Evolutionary conservation across 2,888 invertebrate species (phyloP), one percentile per base, ranked within the genome.

Genomic region (Lucinisca nassula): DNA sequence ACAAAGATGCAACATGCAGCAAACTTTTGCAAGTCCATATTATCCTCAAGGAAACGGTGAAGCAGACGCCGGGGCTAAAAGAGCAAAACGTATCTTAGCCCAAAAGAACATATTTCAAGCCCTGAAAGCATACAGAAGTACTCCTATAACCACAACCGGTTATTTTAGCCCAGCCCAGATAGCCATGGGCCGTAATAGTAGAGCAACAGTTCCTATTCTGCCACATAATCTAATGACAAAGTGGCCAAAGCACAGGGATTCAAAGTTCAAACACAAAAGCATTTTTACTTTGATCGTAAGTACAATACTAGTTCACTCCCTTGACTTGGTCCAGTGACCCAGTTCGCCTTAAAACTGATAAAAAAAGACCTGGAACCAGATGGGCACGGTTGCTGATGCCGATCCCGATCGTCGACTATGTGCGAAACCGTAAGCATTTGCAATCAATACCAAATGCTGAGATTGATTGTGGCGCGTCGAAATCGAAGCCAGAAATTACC

Each of bases 51-150:
- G 83, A 17, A 90, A 87, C 49, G 88, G 87, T 1, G 83, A 86
- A 70, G 89, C 85, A 2, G 88, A 89, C 45, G 83, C 81, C 21
- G 87, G 37, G 0, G 90, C 90, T 4, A 81, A 85, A 40, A 89
- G 74, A 40, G 79, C 84, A 1, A 88, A 88, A 38, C 8, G 70
- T 4, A 87, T 91, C 21, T 30, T 91, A 2, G 2, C 45, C 14
- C 88, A 88, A 27, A 51, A 78, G 0, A 83, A 85, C 58, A 45
- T 80, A 35, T 85, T 88, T 35, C 17, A 40, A 0, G 87, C 81
- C 8, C 40, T 87, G 6, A 85, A 80, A 81, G 81, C 55, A 8
- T 85, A 90, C 38, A 40, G 40, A 40, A 40, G 40, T 40, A 40
- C 40, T 40, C 40, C 40, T 6, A 14, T 40, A 10, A 14, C 40